A percentile compares a stretch with the other conserved stretches of the same genome.
Evolutionary conservation across 2,797 vertebrate genomes (phyloP).

Genomic region (Oreochromis grahami): DNA sequence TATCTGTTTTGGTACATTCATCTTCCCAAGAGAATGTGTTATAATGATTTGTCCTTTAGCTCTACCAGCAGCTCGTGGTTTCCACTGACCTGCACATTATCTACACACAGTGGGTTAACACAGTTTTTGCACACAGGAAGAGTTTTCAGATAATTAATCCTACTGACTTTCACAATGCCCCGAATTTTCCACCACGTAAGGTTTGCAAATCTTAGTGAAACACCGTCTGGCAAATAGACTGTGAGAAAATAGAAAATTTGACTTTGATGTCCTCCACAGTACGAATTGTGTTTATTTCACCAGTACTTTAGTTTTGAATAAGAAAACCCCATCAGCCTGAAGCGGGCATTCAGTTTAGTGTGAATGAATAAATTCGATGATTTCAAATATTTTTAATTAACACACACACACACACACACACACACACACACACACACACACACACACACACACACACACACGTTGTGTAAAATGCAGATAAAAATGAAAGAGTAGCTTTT

Average conservation of each 20-base stretch:
- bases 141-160: not conserved
- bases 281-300: not conserved
- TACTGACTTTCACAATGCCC: not conserved
- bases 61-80: not conserved
- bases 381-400: not conserved
- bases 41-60: not conserved
- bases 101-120: not conserved
- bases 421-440: too few species aligned
- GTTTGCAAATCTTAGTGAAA: not conserved
- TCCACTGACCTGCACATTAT: not conserved
- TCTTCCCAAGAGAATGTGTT: not conserved
- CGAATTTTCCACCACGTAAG: not conserved
- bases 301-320: not conserved
- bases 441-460: not conserved
- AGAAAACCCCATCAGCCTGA: not conserved
- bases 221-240: not conserved
- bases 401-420: not conserved
- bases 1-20: not conserved
- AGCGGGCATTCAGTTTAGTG: not conserved
- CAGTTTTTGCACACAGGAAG: not conserved
- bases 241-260: not conserved
- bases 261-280: not conserved
- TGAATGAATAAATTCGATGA: not conserved
- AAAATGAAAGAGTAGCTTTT: not conserved
- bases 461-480: not conserved